Base-by-base conservation (phyloP, 2,797 vertebrate genomes). In the Eptatretus atami region DNA sequence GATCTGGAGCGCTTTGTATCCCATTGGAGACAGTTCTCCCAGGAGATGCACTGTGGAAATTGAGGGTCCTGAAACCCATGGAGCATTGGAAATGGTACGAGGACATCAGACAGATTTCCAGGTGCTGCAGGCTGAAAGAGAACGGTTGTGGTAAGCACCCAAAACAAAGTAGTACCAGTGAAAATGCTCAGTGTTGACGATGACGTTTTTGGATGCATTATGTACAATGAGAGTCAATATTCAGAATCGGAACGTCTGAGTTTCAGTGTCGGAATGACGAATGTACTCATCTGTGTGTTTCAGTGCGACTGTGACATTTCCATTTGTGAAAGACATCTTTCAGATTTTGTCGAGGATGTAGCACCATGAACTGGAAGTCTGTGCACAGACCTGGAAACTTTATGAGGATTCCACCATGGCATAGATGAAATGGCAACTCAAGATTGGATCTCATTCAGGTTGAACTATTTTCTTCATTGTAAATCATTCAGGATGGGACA, bases 361-460 rank as follows among this genome's bases (percentile, higher is more conserved):
- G 73, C 74, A 69, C n/a, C 15, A n/a, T 3, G 57, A n/a, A n/a
- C 25, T 61, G 57, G n/a, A n/a, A 10, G n/a, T 61, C 57, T 10
- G 57, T 12, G n/a, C n/a, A 9, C 57, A 61, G 6, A 44, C 4
- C 31, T 96, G 92, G 92, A 70, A 76, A 44, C 73, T 90, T 54
- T 96, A 88, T 71, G 85, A 98, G 71, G 84, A 92, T 15, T 93
- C 75, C 76, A 82, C 66, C 77, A 80, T 71, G 79, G 80, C 67
- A 79, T 93, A 68, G 75, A 75, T 68, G 80, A 80, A 67, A 86
- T 80, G 71, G 79, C 83, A 55, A 76, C 73, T 65, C 80, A 92
- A 74, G 92, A 96, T 69, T 98, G 92, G 86, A 95, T 98, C 73
- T 81, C 78, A 65, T 95, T 87, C 72, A 83, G 90, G 90, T 92